Evolutionary conservation across 2,113 vertebrate species (phyloP).

Genomic region (Mohoua ochrocephala): DNA sequence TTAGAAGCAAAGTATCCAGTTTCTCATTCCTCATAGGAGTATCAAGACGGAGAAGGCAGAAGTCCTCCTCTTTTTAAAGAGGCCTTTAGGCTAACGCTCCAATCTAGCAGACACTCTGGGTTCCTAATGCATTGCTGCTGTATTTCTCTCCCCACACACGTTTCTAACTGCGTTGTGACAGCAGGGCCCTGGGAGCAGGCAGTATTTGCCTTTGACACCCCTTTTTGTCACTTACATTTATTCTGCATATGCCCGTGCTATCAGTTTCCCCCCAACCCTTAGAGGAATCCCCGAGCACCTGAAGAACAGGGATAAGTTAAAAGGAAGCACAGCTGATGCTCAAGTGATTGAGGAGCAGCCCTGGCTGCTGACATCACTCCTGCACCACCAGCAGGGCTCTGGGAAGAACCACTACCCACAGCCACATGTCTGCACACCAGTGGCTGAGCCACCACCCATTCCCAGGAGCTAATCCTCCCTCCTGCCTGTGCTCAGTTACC

Average conservation of each 20-base stretch:
- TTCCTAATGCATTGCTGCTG: background rate
- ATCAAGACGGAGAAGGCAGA: background rate
- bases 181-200: background rate
- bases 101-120: accelerated
- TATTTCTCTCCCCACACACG: background rate
- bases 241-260: background rate
- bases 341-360: background rate
- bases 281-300: background rate
- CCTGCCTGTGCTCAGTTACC: accelerated
- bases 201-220: background rate
- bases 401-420: background rate
- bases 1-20: background rate
- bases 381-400: accelerated
- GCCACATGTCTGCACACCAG: background rate
- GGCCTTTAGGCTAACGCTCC: background rate
- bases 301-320: background rate
- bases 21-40: background rate
- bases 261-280: no score
- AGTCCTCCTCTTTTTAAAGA: background rate
- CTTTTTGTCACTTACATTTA: background rate
- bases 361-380: background rate
- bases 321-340: background rate
- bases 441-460: background rate
- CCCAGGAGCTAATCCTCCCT: background rate
- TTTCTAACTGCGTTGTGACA: background rate